A percentile compares a stretch with the other conserved stretches of the same genome.
These are phyloP conservation scores for Drosophila lacertosa DNA, from an alignment of 1,140 invertebrate species.

Conservation along the genomic window DNA sequence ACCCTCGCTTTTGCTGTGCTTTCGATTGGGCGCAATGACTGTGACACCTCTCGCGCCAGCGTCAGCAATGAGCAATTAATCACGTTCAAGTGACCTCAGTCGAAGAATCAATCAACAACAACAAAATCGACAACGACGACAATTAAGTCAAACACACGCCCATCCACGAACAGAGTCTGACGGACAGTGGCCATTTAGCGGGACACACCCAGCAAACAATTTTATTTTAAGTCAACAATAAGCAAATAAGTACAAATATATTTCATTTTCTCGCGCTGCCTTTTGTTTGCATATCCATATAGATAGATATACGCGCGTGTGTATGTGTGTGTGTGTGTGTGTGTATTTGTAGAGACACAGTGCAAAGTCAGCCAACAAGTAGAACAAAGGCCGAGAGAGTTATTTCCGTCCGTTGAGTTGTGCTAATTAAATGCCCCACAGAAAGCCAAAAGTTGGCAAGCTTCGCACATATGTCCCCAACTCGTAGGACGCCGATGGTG, in stretches of 20 bases:
- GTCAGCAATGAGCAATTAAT: conserved; percentile 65
- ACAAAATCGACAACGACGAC: conserved; percentile 26
- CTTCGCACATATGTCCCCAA: conserved; percentile 29
- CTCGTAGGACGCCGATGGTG: conserved; percentile 2
- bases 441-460: conserved; percentile 4
- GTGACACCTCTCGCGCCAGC: not conserved
- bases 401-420: conserved; percentile 32
- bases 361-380: conserved; percentile 36
- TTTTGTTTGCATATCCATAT: conserved; percentile 12
- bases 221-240: conserved; percentile 78
- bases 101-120: conserved; percentile 72
- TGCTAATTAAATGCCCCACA: conserved; percentile 32
- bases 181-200: conserved; percentile 76
- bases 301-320: not conserved
- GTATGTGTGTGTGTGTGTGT: conserved; percentile 25
- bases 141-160: conserved; percentile 37
- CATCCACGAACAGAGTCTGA: conserved; percentile 33
- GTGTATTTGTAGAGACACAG: conserved; percentile 42
- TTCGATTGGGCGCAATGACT: conserved; percentile 29
- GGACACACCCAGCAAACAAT: conserved; percentile 77
- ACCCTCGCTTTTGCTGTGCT: conserved; percentile 43
- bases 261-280: conserved; percentile 46
- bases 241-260: conserved; percentile 64
- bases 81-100: conserved; percentile 75
- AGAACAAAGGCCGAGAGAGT: conserved; percentile 52